A percentile compares a stretch with the other conserved stretches of the same genome.
Conservation (phyloP, 1,140 invertebrate genomes). For the Doryteuthis pealeii region DNA sequence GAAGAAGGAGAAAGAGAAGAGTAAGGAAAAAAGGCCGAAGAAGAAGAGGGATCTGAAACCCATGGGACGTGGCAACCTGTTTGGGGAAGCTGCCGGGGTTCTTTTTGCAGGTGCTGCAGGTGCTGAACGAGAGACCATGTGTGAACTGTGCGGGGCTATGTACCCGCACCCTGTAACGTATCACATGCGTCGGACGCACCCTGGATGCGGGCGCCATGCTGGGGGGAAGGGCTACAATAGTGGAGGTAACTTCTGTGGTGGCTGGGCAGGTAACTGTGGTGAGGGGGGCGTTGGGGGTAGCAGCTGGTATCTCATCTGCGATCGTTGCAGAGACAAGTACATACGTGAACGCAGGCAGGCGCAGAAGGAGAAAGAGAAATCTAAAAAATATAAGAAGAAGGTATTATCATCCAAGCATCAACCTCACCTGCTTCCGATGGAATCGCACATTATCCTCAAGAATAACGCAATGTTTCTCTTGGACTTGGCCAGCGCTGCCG, state of each 20-base stretch:
- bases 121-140: constrained; percentile 68
- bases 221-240: constrained; percentile 86
- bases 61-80: constrained; percentile 55
- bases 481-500: constrained; percentile 77
- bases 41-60: constrained; percentile 62
- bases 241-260: constrained; percentile 79
- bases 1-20: constrained; percentile 58
- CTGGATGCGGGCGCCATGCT: constrained; percentile 85
- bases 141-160: constrained; percentile 82
- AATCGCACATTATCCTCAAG: constrained; percentile 80
- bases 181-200: constrained; percentile 87
- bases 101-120: constrained; percentile 35
- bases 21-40: constrained; percentile 54
- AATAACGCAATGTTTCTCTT: constrained; percentile 94
- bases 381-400: constrained; percentile 56
- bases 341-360: constrained; percentile 65
- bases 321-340: constrained; percentile 82
- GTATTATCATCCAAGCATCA: constrained; percentile 42
- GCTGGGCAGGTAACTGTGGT: constrained; percentile 86
- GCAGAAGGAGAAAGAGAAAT: constrained; percentile 56
- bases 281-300: constrained; percentile 80
- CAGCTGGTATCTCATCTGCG: constrained; percentile 91
- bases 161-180: constrained; percentile 81
- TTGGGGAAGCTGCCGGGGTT: constrained; percentile 48
- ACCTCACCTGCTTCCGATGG: constrained; percentile 53